Conservation (phyloP, 2,113 vertebrate species). For the Diglossa brunneiventris region DNA sequence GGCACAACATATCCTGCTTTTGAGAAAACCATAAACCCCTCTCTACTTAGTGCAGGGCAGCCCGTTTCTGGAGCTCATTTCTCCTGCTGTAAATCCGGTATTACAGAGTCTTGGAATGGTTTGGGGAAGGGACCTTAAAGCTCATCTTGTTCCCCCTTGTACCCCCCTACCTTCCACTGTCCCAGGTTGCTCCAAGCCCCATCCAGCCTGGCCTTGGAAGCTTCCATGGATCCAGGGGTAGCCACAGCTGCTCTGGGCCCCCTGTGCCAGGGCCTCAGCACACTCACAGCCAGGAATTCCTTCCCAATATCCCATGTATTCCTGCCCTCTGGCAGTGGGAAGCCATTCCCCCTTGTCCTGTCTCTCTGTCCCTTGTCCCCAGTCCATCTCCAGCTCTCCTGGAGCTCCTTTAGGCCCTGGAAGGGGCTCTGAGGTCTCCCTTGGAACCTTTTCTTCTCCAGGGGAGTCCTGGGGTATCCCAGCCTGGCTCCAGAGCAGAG, state of each 20-base stretch:
- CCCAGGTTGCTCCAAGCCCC: neutral
- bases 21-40: neutral
- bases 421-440: neutral
- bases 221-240: neutral
- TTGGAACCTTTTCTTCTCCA: neutral
- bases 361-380: neutral
- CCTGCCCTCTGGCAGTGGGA: neutral
- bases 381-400: neutral
- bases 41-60: neutral
- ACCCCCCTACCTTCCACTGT: neutral
- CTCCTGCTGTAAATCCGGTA: neutral
- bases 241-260: neutral
- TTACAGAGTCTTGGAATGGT: neutral
- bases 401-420: neutral
- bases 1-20: neutral
- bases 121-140: neutral
- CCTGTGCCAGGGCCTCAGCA: neutral
- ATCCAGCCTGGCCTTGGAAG: rapidly evolving
- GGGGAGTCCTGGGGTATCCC: rapidly evolving
- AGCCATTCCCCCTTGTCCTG: neutral
- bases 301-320: neutral
- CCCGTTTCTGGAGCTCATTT: neutral
- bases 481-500: neutral
- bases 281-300: neutral
- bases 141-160: neutral